Conservation (phyloP, 2,888 invertebrate species). For the Drosophila percnosoma region DNA sequence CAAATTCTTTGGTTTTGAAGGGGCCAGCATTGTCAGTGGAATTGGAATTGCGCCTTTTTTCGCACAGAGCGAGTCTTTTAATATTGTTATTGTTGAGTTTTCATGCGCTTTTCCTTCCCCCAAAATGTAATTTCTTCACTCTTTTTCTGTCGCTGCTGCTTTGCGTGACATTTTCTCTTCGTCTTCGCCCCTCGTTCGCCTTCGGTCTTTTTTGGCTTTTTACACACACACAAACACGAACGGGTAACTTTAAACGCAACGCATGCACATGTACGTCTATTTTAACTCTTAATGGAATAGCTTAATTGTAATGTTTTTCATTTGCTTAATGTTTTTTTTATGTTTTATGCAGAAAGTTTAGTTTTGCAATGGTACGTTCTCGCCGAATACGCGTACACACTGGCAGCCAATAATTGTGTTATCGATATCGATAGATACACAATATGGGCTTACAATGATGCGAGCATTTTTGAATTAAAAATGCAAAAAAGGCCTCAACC, state of each 20-base stretch:
- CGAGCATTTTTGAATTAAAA: slow-evolving; percentile 62
- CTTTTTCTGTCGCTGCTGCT: slow-evolving; percentile 75
- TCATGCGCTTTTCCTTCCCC: slow-evolving; percentile 59
- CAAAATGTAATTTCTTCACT: slow-evolving; percentile 76
- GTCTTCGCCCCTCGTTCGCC: slow-evolving; percentile 68
- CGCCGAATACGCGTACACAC: slow-evolving; percentile 66
- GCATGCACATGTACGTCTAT: slow-evolving; percentile 36
- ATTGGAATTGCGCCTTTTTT: slow-evolving; percentile 56
- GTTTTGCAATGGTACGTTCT: slow-evolving; percentile 72
- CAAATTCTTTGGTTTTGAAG: slow-evolving; percentile 27
- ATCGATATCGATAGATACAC: slow-evolving; percentile 58
- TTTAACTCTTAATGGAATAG: slow-evolving; percentile 42
- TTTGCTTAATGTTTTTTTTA: slow-evolving; percentile 79
- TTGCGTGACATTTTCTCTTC: slow-evolving; percentile 81
- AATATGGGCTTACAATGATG: slow-evolving; percentile 36
- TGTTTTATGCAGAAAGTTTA: slow-evolving; percentile 72
- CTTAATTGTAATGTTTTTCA: slow-evolving; percentile 58
- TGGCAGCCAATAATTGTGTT: slow-evolving; percentile 54
- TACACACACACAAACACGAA: slow-evolving; percentile 52
- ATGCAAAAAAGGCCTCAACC: background rate
- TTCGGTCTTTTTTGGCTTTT: slow-evolving; percentile 54
- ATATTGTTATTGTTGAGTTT: slow-evolving; percentile 67
- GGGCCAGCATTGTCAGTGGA: slow-evolving; percentile 46
- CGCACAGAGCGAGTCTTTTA: slow-evolving; percentile 35
- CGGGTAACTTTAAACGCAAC: slow-evolving; percentile 27